Evolutionary conservation across 2,113 vertebrate genomes (phyloP).

Genomic region (Grammomys dolichurus): DNA sequence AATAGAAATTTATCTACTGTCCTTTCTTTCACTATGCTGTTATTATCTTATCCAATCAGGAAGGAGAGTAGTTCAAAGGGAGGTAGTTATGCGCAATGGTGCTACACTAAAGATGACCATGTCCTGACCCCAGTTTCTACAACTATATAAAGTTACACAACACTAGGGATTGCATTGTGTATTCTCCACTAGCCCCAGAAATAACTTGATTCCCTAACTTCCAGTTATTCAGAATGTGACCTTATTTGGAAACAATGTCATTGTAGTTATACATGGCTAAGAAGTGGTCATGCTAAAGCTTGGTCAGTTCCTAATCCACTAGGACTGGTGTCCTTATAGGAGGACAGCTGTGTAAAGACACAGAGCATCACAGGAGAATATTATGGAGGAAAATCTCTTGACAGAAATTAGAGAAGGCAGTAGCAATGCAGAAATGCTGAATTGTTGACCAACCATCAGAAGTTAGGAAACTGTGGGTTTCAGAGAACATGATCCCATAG

Average conservation of each 20-base stretch:
- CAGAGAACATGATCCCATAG: neutral
- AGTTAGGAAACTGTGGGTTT: neutral
- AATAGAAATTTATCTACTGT: neutral
- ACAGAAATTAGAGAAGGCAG: too few relatives aligned
- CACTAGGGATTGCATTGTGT: neutral
- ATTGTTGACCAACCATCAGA: rapidly evolving
- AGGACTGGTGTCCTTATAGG: neutral
- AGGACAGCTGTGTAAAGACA: neutral
- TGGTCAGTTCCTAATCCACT: neutral
- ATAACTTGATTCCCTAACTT: neutral
- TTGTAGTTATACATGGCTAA: neutral
- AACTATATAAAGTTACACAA: neutral
- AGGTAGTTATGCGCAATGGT: neutral
- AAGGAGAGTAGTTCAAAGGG: neutral
- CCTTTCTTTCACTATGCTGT: neutral
- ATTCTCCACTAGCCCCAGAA: neutral
- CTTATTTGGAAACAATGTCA: neutral
- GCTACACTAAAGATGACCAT: neutral
- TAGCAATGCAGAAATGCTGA: neutral
- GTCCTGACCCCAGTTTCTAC: neutral
- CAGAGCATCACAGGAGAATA: neutral
- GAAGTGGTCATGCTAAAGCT: neutral
- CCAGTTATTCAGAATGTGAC: neutral
- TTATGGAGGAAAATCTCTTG: neutral
- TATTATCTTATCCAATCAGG: neutral